A percentile compares a stretch with the other conserved stretches of the same genome.
Conservation (phyloP, 2,113 vertebrate species). For the Microtus pennsylvanicus region DNA sequence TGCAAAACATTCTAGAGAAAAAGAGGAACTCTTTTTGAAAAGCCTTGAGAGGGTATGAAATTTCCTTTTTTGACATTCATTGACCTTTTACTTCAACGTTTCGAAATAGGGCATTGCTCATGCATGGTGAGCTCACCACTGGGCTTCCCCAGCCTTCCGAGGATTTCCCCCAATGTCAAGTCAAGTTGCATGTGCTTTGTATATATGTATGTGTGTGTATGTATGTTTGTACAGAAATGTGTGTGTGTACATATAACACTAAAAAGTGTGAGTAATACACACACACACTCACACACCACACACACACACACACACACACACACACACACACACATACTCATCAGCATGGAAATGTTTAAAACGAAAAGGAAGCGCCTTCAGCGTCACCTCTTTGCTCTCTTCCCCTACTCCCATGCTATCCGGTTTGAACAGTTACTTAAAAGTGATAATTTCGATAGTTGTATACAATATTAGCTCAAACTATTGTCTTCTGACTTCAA, state of each 20-base stretch:
- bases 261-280: background rate
- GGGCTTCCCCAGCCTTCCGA: background rate
- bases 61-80: conserved; percentile 53
- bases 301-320: background rate
- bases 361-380: background rate
- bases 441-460: background rate
- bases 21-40: conserved; percentile 34
- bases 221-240: background rate
- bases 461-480: conserved; percentile 19
- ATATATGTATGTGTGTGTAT: background rate
- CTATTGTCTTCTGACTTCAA: background rate
- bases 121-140: conserved; percentile 47
- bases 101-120: conserved; percentile 55
- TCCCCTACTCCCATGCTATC: background rate
- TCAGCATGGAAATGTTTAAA: background rate
- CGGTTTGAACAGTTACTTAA: conserved; percentile 18
- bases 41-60: conserved; percentile 43
- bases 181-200: background rate
- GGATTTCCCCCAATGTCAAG: conserved; percentile 65
- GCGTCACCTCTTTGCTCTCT: background rate
- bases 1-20: conserved; percentile 34
- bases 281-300: no score
- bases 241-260: background rate
- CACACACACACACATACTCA: background rate
- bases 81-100: conserved; percentile 64